A percentile compares a stretch with the other conserved stretches of the same genome.
These are phyloP conservation scores for Condylura cristata DNA, from an alignment of 2,113 vertebrate genomes.

Conservation along the genomic window DNA sequence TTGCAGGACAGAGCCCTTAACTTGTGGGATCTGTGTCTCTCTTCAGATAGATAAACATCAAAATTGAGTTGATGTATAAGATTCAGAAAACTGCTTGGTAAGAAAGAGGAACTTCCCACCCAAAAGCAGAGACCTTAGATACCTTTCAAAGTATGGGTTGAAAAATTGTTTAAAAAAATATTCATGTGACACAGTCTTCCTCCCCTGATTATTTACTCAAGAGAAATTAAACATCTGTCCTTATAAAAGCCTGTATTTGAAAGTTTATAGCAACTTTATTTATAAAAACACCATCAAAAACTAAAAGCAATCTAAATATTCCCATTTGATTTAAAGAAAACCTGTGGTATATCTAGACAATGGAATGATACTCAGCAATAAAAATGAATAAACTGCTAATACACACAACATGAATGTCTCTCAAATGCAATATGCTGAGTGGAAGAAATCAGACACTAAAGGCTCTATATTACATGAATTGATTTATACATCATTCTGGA, in stretches of 20 bases:
- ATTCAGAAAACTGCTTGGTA: too few relatives aligned
- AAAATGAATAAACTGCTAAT: not conserved
- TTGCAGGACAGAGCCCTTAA: too few relatives aligned
- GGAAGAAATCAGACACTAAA: not conserved
- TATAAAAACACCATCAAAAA: not conserved
- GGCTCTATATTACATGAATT: not conserved
- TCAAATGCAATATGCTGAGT: not conserved
- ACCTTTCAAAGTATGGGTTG: not conserved
- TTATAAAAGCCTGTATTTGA: too few relatives aligned
- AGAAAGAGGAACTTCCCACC: too few relatives aligned
- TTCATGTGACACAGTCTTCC: not conserved
- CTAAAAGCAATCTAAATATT: not conserved
- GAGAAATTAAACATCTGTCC: too few relatives aligned
- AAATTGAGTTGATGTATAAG: too few relatives aligned
- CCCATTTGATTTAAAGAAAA: not conserved
- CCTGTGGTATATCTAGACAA: not conserved
- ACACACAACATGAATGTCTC: not conserved
- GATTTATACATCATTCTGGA: not conserved
- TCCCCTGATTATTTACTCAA: not conserved
- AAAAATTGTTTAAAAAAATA: constrained; percentile 8
- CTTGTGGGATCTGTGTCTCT: too few relatives aligned
- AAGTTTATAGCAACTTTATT: not conserved
- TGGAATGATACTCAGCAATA: not conserved
- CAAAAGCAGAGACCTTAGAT: too few relatives aligned
- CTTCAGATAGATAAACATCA: too few relatives aligned